These are phyloP conservation scores for Hephaestus fuliginosus DNA, from an alignment of 2,797 vertebrate genomes.

Conservation along the genomic window DNA sequence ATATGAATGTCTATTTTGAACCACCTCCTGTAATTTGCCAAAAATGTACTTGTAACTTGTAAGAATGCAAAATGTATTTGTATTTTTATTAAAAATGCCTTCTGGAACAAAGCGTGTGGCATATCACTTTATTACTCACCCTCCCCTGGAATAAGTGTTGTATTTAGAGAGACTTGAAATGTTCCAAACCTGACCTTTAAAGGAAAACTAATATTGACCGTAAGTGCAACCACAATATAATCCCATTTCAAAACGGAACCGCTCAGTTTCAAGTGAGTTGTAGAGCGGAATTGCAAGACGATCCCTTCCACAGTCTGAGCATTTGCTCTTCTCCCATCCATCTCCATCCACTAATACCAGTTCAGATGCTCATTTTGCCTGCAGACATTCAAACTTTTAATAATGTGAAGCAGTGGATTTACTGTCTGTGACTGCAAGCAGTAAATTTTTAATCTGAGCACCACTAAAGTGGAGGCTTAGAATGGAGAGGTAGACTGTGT, in stretches of 20 bases:
- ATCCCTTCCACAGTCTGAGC: slow-evolving; percentile 37
- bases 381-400: slow-evolving; percentile 71
- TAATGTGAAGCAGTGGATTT: slow-evolving; percentile 68
- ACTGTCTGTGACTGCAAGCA: slow-evolving; percentile 68
- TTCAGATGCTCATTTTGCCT: slow-evolving; percentile 63
- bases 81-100: too few relatives aligned
- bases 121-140: too few relatives aligned
- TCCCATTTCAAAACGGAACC: slow-evolving; percentile 30
- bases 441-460: slow-evolving; percentile 67
- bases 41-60: too few relatives aligned
- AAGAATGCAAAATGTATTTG: too few relatives aligned
- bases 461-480: slow-evolving; percentile 62
- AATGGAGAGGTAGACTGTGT: slow-evolving; percentile 51
- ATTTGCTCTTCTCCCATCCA: slow-evolving; percentile 48
- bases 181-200: not conserved
- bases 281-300: slow-evolving; percentile 14
- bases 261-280: slow-evolving; percentile 38
- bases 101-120: too few relatives aligned
- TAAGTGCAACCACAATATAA: slow-evolving; percentile 21
- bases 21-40: too few relatives aligned
- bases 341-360: slow-evolving; percentile 63
- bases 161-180: not conserved
- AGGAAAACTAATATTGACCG: slow-evolving; percentile 20
- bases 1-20: too few relatives aligned
- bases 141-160: too few relatives aligned